Conservation (phyloP, 53 echinoderm and acorn worm genomes). For the Patiria pectinifera region DNA sequence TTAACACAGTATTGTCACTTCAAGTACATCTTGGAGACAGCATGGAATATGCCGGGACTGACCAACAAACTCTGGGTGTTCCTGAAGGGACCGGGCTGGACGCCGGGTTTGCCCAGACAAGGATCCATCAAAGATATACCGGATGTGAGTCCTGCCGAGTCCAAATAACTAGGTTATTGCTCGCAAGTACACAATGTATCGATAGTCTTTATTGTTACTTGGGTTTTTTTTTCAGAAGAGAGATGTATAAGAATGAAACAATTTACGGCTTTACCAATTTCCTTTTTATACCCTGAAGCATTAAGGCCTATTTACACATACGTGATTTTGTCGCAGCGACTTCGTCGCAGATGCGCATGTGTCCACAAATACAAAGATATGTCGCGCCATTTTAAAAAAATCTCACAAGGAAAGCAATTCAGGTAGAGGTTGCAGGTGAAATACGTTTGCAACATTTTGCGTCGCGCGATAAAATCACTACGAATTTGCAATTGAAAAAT, state of each 20-base stretch:
- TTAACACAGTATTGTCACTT: constrained; percentile 72
- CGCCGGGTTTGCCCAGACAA: constrained; percentile 83
- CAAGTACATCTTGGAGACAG: constrained; percentile 75
- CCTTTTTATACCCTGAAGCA: neutral
- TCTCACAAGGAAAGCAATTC: too few species aligned
- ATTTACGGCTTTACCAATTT: neutral
- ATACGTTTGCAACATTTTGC: too few species aligned
- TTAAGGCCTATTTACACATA: too few species aligned
- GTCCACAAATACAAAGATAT: too few species aligned
- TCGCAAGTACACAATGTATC: neutral
- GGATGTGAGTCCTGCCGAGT: constrained; percentile 70
- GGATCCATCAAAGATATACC: constrained; percentile 94
- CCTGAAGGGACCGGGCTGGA: constrained; percentile 95
- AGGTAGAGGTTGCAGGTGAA: too few species aligned
- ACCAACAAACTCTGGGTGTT: constrained; percentile 88
- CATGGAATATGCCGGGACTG: constrained; percentile 69
- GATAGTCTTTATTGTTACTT: too few species aligned
- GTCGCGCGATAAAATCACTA: too few species aligned
- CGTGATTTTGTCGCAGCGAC: too few species aligned
- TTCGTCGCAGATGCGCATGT: too few species aligned
- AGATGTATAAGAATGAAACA: neutral
- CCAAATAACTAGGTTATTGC: neutral
- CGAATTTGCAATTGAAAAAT: too few species aligned
- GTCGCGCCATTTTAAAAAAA: too few species aligned
- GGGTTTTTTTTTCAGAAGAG: too few species aligned